phyloP scores from a whole-genome alignment of 1,140 invertebrate species.

The Mya arenaria region DNA sequence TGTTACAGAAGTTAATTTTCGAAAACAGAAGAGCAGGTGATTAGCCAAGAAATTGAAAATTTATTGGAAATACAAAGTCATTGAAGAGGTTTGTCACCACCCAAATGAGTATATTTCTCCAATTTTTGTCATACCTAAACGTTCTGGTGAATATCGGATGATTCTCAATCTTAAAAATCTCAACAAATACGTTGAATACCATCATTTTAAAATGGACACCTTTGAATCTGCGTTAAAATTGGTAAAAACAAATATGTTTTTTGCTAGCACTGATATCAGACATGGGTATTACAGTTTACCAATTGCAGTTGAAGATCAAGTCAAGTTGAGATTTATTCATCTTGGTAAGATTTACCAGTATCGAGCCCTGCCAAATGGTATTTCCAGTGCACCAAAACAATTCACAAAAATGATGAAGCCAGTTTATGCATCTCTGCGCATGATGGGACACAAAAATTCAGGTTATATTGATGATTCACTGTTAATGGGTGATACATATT shows the following conservation, averaged over 20 bases:
- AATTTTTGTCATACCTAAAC: slow-evolving; percentile 30
- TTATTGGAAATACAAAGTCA: slow-evolving; percentile 8
- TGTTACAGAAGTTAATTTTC: slow-evolving; percentile 1
- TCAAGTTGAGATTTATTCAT: slow-evolving; percentile 14
- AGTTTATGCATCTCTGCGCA: slow-evolving; percentile 9
- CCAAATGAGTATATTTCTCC: slow-evolving; percentile 12
- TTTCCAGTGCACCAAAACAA: slow-evolving; percentile 13
- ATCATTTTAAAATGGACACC: slow-evolving; percentile 60
- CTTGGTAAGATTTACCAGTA: slow-evolving; percentile 28
- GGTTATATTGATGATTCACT: slow-evolving; percentile 40
- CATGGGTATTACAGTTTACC: slow-evolving; percentile 37
- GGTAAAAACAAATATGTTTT: slow-evolving; percentile 7
- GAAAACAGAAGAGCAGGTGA: slow-evolving; percentile 11
- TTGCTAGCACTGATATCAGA: not conserved
- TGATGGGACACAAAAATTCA: slow-evolving; percentile 1
- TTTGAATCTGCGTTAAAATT: slow-evolving; percentile 42
- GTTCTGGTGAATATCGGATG: slow-evolving; percentile 32
- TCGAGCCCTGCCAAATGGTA: slow-evolving; percentile 10
- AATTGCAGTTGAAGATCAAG: slow-evolving; percentile 10
- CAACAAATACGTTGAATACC: slow-evolving; percentile 37
- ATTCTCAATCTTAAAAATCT: slow-evolving; percentile 35
- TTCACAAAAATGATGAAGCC: slow-evolving; percentile 53
- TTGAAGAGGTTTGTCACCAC: slow-evolving; percentile 25
- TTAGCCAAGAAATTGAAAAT: slow-evolving; percentile 23
- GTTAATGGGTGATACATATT: slow-evolving; percentile 8